Evolutionary conservation across 2,113 vertebrate genomes (phyloP).

Genomic region (Alosa alosa): DNA sequence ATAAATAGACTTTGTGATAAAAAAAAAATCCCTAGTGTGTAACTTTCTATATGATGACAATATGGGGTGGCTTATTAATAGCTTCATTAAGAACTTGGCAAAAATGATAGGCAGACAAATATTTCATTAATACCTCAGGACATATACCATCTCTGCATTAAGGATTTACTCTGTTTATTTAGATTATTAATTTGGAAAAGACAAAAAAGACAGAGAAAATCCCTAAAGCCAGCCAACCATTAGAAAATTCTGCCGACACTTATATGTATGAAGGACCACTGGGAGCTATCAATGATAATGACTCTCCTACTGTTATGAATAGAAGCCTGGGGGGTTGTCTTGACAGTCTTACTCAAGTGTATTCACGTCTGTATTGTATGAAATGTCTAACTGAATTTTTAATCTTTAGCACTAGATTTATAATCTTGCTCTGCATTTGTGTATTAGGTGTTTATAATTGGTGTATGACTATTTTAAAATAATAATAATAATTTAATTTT

Average conservation of each 20-base stretch:
- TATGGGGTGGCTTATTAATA: slow-evolving; percentile 9
- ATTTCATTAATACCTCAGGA: slow-evolving; percentile 13
- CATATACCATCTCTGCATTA: slow-evolving; percentile 12
- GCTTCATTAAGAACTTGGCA: slow-evolving; percentile 6
- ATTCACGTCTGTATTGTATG: slow-evolving; percentile 10
- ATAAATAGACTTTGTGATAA: neutral
- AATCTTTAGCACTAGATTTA: neutral
- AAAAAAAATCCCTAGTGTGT: neutral
- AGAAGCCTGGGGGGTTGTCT: slow-evolving; percentile 9
- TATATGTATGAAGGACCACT: neutral
- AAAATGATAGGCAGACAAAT: slow-evolving; percentile 10
- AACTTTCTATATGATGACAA: neutral
- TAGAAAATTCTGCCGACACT: neutral
- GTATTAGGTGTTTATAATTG: neutral
- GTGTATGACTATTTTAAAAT: neutral
- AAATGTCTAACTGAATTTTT: neutral
- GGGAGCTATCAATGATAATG: slow-evolving; percentile 16
- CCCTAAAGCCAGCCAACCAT: slow-evolving; percentile 15
- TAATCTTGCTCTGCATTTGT: neutral
- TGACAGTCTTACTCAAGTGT: slow-evolving; percentile 13
- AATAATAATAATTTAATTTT: neutral
- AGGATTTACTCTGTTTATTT: slow-evolving; percentile 17
- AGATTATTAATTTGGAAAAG: slow-evolving; percentile 13
- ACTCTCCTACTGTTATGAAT: neutral
- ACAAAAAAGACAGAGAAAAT: neutral